Percentiles rank a stretch among this genome's conserved stretches.
These are phyloP conservation scores for Drosophila nr. perissopoda DNA, from an alignment of 2,888 invertebrate species.

Conservation along the genomic window DNA sequence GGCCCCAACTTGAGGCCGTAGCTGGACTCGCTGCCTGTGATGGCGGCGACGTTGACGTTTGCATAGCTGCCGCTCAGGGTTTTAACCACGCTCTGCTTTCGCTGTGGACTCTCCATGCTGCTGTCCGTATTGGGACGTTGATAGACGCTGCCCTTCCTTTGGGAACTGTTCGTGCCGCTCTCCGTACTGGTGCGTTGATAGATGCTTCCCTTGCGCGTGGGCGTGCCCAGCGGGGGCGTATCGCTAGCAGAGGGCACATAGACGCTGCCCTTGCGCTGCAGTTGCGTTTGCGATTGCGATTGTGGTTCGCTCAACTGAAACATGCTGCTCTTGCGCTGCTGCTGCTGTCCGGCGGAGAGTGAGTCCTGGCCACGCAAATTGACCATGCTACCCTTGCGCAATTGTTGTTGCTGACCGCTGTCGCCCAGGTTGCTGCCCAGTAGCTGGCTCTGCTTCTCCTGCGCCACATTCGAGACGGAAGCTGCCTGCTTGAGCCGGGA, in stretches of 20 bases:
- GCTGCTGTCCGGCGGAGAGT: slow-evolving; percentile 37
- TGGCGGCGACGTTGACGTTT: slow-evolving; percentile 56
- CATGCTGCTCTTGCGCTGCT: slow-evolving; percentile 76
- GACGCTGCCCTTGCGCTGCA: slow-evolving; percentile 73
- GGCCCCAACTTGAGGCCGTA: slow-evolving; percentile 91
- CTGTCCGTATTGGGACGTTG: slow-evolving; percentile 38
- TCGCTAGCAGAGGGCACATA: slow-evolving; percentile 57
- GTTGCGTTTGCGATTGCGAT: slow-evolving; percentile 4
- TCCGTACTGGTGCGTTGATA: slow-evolving; percentile 62
- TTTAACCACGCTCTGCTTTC: slow-evolving; percentile 77
- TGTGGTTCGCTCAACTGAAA: slow-evolving; percentile 64
- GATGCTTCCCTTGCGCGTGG: slow-evolving; percentile 66
- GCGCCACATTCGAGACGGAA: slow-evolving; percentile 82
- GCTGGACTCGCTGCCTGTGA: slow-evolving; percentile 81
- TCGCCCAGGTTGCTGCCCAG: slow-evolving; percentile 54
- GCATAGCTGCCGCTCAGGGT: slow-evolving; percentile 70
- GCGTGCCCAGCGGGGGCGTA: slow-evolving; percentile 55
- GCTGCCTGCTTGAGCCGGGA: slow-evolving; percentile 82
- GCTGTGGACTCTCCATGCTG: slow-evolving; percentile 52
- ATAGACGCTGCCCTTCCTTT: slow-evolving; percentile 67
- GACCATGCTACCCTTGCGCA: slow-evolving; percentile 79
- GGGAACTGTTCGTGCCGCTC: slow-evolving; percentile 44
- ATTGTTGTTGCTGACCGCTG: slow-evolving; percentile 39
- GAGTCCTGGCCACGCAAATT: slow-evolving; percentile 63
- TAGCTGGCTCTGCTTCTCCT: slow-evolving; percentile 63